Percentiles rank a stretch among this genome's conserved stretches.
phyloP scores from a whole-genome alignment of 2,113 vertebrate genomes.

The Varanus salvator region DNA sequence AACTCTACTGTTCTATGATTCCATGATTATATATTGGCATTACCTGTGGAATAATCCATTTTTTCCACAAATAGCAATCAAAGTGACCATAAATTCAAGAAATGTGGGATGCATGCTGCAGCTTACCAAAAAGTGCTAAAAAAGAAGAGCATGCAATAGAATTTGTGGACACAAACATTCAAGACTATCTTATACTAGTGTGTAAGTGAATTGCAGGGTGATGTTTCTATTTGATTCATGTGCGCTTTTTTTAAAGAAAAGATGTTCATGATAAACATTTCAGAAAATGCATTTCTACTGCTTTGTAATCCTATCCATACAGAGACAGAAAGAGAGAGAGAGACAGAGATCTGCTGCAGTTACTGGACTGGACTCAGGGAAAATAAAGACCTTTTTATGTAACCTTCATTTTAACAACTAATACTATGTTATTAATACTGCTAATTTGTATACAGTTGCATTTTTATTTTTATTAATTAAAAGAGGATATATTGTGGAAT shows the following conservation, averaged over 20 bases:
- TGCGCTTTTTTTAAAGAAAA: neutral
- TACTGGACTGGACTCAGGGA: neutral
- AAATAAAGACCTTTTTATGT: no score
- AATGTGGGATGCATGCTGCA: neutral
- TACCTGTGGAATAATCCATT: no score
- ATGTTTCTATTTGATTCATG: neutral
- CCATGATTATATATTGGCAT: no score
- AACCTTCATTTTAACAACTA: no score
- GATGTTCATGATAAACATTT: neutral
- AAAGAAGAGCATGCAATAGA: neutral
- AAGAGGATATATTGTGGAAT: no score
- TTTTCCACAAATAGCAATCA: no score
- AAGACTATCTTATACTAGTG: neutral
- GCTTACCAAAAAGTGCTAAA: neutral
- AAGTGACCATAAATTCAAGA: neutral
- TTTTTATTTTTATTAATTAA: no score
- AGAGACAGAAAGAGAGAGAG: no score
- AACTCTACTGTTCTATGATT: no score
- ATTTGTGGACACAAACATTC: neutral
- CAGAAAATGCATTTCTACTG: no score
- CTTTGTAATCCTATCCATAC: neutral
- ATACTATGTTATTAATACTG: no score
- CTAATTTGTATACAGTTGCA: no score
- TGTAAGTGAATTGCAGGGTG: neutral
- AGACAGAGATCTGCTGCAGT: neutral